phyloP scores from a whole-genome alignment of 2,113 vertebrate species.

The Elaphurus davidianus region DNA sequence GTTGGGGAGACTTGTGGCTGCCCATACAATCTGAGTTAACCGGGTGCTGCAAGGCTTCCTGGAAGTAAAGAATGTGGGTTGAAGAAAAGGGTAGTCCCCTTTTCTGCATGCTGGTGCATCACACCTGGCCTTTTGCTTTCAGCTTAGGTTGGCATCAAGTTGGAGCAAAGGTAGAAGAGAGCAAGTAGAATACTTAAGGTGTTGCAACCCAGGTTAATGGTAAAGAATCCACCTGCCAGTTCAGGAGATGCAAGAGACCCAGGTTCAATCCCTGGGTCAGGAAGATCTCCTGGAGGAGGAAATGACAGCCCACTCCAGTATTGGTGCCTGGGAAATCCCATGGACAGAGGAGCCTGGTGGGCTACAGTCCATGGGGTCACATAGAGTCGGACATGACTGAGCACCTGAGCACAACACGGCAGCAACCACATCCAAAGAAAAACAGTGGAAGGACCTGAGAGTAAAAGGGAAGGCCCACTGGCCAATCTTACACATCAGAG shows the following conservation, averaged over 20 bases:
- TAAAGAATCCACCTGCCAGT: not conserved
- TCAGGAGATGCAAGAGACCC: not conserved
- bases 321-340: not conserved
- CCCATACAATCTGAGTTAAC: not conserved
- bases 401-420: not conserved
- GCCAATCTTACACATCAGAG: not conserved
- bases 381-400: not conserved
- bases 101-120: not conserved
- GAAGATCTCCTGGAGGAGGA: not conserved
- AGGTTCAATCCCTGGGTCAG: not conserved
- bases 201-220: not conserved
- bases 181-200: not conserved
- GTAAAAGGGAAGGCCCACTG: not conserved
- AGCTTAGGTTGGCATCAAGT: not conserved
- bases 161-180: not conserved
- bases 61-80: not conserved
- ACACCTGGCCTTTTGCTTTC: not conserved
- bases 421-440: not conserved
- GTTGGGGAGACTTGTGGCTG: not conserved
- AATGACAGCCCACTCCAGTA: not conserved
- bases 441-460: not conserved
- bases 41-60: not conserved
- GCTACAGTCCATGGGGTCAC: not conserved
- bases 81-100: not conserved
- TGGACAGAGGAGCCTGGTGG: not conserved